Base-by-base conservation (phyloP, 2,888 invertebrate genomes). In the Malacosoma neustria region DNA sequence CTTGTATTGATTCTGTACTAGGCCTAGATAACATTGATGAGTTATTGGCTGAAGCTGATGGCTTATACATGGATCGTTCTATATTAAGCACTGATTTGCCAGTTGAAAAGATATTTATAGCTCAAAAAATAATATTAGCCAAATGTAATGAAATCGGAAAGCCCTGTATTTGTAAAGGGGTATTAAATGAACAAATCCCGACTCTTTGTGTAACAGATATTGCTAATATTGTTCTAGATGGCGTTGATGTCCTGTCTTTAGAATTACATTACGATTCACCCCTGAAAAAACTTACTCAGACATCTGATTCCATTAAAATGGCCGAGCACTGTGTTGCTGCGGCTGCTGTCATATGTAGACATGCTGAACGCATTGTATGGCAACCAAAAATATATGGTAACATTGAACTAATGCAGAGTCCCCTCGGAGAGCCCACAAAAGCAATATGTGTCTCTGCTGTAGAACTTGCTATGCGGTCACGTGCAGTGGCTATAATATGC, bases 181-280 rank as follows among this genome's bases (percentile, higher is more conserved):
- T 95, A 89, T 72, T 95, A 90, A 53, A 96, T 92, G 96, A 91
- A 90, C 49, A 92, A 88, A 74, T 95, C 89, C 75, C 94, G 89
- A 54, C 87, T 88, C 44, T 93, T 91, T 48, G 95, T 91, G 37
- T 89, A 89, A 72, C 93, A 12, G 96, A 97, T 67, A 94, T 97
- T n/a, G 96, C 96, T 13, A 97, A 97, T 72, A 91, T 96, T 7
- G 91, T 98, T 31, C 80, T 96, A 13, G 97, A 97, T 72, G 97
- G 97, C 3, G 93, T 92, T 30, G 97, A 97, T 71, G 95, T 95
- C 54, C 90, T 97, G 36, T 88, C 89, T 73, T 91, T 97, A 89
- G 87, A 97, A 62, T 89, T 84, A 14, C 69, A 80, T 47, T 84
- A 79, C 43, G 74, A 81, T 54, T 77, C 80, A 6, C 82, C 82